Base-by-base conservation (phyloP, 1,140 invertebrate species). In the Anastatus disparis region DNA sequence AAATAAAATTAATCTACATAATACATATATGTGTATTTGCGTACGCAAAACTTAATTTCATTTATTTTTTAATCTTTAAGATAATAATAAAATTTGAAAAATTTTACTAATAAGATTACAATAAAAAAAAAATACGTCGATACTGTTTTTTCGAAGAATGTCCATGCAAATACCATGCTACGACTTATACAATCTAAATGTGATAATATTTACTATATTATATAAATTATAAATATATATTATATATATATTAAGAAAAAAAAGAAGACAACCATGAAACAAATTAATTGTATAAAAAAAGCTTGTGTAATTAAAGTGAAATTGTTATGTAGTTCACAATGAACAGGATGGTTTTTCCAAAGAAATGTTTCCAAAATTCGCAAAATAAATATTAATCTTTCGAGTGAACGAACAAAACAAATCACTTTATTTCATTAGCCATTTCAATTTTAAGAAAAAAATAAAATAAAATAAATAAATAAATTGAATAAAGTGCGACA, bases 161-260 rank as follows among this genome's bases (percentile, higher is more conserved):
- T 73, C 44, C 55, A 17, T 64, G 38, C 48, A 63, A 62, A 67
- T 6, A 29, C 70, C 72, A 75, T 82, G 77, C 83, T 84, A 82
- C 83, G 81, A 83, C 84, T 84, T 83, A 86, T 84, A 86, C 84
- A 86, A 86, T 86, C 84, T 86, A 82, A 86, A 86, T 85, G 84
- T 86, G 84, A 86, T 86, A 86, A 85, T 84, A 85, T 83, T 84
- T 84, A 81, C 81, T 80, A 83, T n/a, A n/a, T n/a, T n/a, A n/a
- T 82, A 82, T 78, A 78, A 77, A 81, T 80, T 78, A 82, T 70
- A 77, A 76, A 64, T 58, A 55, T 44, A 56, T 46, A 61, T 52
- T 27, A 55, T 44, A 64, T 27, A 65, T 56, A 46, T 31, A 59
- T 67, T 35, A 12, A 71, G 17, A 38, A 48, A 35, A 71, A 27